Evolutionary conservation across 1,140 invertebrate genomes (phyloP), one percentile per base, ranked within the genome.

Genomic region (Rhysida immarginata): DNA sequence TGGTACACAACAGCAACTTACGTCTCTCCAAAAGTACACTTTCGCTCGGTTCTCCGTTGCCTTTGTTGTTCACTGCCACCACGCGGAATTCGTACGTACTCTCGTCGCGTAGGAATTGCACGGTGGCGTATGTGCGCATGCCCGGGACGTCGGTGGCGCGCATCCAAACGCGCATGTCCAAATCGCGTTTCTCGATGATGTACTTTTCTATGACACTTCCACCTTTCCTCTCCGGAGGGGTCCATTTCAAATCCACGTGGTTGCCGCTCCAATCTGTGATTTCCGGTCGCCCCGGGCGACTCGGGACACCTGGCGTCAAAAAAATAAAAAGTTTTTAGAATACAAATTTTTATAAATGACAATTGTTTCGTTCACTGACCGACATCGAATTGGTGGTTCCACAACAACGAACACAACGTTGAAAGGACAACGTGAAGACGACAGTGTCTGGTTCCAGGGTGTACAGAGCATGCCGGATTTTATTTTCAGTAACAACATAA

Each of bases 21-120:
- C 55, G 25, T 29, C 55, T 49, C 3, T 2, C 41, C 27, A 56
- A 50, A 5, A 5, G 8, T 2, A 56, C 44, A 20, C 68, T 59
- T n/a, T 65, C 54, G 53, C 71, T 74, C 1, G 70, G 63, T 25
- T 60, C 56, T n/a, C 75, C 70, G 29, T 94, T 88, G 23, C 96
- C 96, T 70, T 97, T 90, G 65, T 91, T 91, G 68, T 99, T 99
- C 18, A 97, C 90, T 20, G 96, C 96, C 63, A 87, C 85, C 0
- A 99, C 95, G 43, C 96, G 78, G 81, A 99, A 99, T 75, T 97
- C 96, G 73, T 99, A 99, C 8, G 90, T 87, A 70, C 98, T 96
- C 49, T 93, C 89, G 71, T 95, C 87, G 61, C 87, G 81, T 27
- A 95, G 66, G 66, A 70, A 57, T 29, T 63, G 62, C 26, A 78